A percentile compares a stretch with the other conserved stretches of the same genome.
These are phyloP conservation scores for Empidonax alnorum DNA, from an alignment of 2,113 vertebrate species.

Conservation along the genomic window DNA sequence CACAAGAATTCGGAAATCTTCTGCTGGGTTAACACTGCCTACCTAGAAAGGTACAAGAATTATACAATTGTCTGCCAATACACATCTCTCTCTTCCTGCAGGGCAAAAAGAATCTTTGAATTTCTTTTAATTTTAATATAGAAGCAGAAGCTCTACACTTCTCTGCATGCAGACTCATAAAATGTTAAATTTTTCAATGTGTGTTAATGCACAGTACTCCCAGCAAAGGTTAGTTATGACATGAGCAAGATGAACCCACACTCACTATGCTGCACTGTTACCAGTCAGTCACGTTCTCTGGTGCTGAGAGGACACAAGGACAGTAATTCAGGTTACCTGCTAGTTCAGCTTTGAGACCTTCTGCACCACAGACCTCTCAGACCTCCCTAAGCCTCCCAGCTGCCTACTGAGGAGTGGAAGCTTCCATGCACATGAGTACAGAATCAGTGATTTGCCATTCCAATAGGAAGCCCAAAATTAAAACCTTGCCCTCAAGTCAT, in stretches of 20 bases:
- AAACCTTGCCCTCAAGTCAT: not conserved
- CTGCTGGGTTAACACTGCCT: constrained; percentile 88
- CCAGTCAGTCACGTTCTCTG: not conserved
- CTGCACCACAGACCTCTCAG: not conserved
- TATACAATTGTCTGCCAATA: not conserved
- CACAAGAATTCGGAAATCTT: constrained; percentile 86
- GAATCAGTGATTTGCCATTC: not conserved
- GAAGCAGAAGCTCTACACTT: not conserved
- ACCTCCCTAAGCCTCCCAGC: not conserved
- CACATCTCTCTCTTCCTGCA: not conserved
- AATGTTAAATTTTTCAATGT: not conserved
- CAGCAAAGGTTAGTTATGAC: not conserved
- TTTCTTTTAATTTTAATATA: not conserved
- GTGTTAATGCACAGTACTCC: not conserved
- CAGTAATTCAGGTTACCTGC: not conserved
- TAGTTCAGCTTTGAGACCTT: not conserved
- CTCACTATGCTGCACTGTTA: not conserved
- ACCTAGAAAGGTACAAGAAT: constrained; percentile 78
- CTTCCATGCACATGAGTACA: not conserved
- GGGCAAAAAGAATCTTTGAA: not conserved
- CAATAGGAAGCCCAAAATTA: not conserved
- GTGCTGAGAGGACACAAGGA: not conserved
- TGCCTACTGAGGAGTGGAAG: not conserved
- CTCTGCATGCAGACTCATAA: not conserved
- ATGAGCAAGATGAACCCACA: not conserved